These are phyloP conservation scores for Imbricaverruca yamaguchii DNA, from an alignment of 2,888 invertebrate genomes.

Conservation along the genomic window DNA sequence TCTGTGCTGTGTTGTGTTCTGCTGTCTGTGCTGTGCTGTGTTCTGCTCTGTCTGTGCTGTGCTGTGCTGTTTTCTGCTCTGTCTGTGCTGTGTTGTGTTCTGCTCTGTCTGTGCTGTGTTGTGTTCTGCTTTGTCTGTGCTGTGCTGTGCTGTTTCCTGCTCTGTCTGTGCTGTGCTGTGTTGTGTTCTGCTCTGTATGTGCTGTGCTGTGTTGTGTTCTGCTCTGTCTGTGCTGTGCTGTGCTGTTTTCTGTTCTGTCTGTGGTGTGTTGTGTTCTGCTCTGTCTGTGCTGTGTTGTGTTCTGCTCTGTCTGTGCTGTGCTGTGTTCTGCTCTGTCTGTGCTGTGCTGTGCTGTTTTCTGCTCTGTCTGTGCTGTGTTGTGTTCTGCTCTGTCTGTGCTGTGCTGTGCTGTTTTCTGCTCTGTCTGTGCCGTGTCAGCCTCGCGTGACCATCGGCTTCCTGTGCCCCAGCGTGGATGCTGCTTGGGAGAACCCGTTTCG, in stretches of 20 bases:
- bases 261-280: no score
- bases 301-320: no score
- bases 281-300: no score
- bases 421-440: not conserved
- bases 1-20: no score
- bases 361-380: not conserved
- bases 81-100: no score
- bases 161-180: not conserved
- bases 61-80: no score
- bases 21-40: no score
- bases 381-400: not conserved
- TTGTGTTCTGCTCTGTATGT: slow-evolving; percentile 1
- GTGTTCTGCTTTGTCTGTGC: not conserved
- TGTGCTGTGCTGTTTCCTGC: not conserved
- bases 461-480: slow-evolving; percentile 25
- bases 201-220: not conserved
- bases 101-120: not conserved
- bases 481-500: slow-evolving; percentile 94
- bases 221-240: not conserved
- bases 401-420: not conserved
- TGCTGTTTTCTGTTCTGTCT: no score
- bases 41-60: no score
- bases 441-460: no score
- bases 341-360: not conserved
- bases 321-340: not conserved